Conservation (phyloP, 2,888 invertebrate genomes). For the Saturnia pavonia region DNA sequence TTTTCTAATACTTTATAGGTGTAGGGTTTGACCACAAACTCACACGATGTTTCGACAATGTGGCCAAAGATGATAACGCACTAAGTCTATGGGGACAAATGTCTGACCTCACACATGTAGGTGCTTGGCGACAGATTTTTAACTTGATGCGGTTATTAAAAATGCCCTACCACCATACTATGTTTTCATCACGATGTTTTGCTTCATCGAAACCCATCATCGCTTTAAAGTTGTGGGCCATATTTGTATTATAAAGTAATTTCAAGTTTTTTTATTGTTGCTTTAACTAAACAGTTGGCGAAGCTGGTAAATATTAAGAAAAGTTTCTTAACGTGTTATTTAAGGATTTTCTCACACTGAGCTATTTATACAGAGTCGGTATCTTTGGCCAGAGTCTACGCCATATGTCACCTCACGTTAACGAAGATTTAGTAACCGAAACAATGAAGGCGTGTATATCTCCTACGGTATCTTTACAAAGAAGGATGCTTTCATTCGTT, state of each 20-base stretch:
- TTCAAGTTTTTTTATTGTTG: too few species aligned
- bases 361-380: neutral
- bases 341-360: neutral
- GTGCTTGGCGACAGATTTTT: too few species aligned
- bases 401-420: conserved; percentile 55
- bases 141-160: neutral
- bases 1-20: too few species aligned
- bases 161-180: neutral
- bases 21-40: too few species aligned
- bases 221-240: too few species aligned
- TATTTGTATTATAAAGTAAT: too few species aligned
- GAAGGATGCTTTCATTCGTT: conserved; percentile 8
- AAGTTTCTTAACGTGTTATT: neutral
- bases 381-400: conserved; percentile 31
- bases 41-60: too few species aligned
- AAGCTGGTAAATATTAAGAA: neutral
- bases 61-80: too few species aligned
- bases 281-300: neutral
- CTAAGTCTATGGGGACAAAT: too few species aligned
- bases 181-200: neutral
- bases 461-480: conserved; percentile 21
- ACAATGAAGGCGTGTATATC: conserved; percentile 40
- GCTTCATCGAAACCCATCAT: too few species aligned
- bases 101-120: too few species aligned
- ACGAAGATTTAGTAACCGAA: conserved; percentile 65